Base-by-base conservation (phyloP, 2,113 vertebrate genomes). In the Ursus arctos region DNA sequence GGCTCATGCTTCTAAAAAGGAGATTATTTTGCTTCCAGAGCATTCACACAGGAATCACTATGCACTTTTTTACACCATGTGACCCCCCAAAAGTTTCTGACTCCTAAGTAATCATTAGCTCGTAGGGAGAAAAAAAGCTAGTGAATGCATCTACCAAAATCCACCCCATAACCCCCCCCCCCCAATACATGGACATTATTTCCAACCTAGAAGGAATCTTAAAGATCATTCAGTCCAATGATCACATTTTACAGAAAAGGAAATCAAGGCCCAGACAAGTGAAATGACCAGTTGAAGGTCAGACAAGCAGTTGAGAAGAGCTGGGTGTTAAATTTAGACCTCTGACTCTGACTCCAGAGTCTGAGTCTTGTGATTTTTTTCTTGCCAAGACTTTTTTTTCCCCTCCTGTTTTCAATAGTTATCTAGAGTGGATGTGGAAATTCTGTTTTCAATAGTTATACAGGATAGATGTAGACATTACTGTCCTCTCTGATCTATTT, bases 131-230 rank as follows among this genome's bases (percentile, higher is more conserved):
- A 47, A 33, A 71, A 79, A 91, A 43, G 7, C 9, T 16, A 36
- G 59, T n/a, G 21, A 76, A 77, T 31, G 16, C 59, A 94, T 77
- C 43, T 84, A 55, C 40, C 59, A 55, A n/a, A 26, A 33, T 49
- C 36, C 12, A 19, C 0, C 13, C 16, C 13, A 12, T 4, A 28
- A 0, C 0, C 6, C 43, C 4, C 33, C 21, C 7, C 9, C 21
- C 40, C 26, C n/a, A 36, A 74, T 36, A 80, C 24, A 53, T 47
- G 40, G 31, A 31, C 31, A 24, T 19, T 15, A 76, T 36, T 61
- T 84, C 4, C 28, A 57, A 22, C 47, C 36, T 43, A 36, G 16
- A 74, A 49, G 65, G 33, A 69, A 4, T 16, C 61, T 9, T 26
- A 69, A 2, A 55, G 43, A 83, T 26, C 18, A 8, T 88, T 47